Base-by-base conservation (phyloP, 1,140 invertebrate species). In the Pseudoatta argentina region DNA sequence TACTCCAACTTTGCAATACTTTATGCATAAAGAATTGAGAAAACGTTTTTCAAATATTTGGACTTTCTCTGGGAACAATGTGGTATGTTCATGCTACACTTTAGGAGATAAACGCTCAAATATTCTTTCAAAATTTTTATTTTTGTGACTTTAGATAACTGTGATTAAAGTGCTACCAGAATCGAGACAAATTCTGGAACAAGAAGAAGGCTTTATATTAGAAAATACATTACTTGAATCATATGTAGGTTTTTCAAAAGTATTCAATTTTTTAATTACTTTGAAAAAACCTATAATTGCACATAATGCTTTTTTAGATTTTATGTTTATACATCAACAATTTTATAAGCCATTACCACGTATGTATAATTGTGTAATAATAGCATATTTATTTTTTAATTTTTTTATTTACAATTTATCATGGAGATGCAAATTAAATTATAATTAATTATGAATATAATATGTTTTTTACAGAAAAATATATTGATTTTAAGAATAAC, bases 221-320 rank as follows among this genome's bases (percentile, higher is more conserved):
- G 92, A 95, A 18, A 75, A 94, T 21, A 55, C 78, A 64, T 88
- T 97, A 39, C 87, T 97, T 34, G 93, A 96, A 64, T 91, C 94
- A 78, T 94, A 96, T 63, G 86, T 96, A 78, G 97, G 97, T 30
- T 97, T 98, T 92, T 96, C 97, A 14, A 96, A 96, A 93, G 93
- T 98, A 18, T 97, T 98, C 83, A 94, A 96, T 59, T 86, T 97
- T 0, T 91, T 98, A 6, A 92, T 94, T 16, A 89, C 93, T 3
- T 91, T 95, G 18, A 96, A 96, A 86, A 97, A 97, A 95, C 97
- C 97, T 27, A 95, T 98, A 51, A 93, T 98, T 53, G 97, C 97
- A 0, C 97, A 98, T 93, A 98, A 98, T 94, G 91, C 96, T 53
- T 95, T 97, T 55, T 92, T 97, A 77, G 98, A 98, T 94, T 91